These are phyloP conservation scores for Rhipidura dahli DNA, from an alignment of 2,113 vertebrate genomes.

Conservation along the genomic window DNA sequence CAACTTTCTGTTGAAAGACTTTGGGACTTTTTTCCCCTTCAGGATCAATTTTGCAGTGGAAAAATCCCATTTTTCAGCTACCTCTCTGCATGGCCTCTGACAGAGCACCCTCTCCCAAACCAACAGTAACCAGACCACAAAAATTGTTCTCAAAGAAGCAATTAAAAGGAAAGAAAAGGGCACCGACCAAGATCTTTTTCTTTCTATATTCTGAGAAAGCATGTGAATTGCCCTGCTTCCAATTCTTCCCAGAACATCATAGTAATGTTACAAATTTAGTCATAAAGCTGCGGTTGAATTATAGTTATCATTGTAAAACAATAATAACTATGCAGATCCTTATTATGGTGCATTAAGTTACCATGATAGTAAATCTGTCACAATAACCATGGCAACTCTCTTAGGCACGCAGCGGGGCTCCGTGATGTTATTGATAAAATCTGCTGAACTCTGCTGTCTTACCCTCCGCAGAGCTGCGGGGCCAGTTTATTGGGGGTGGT, in stretches of 20 bases:
- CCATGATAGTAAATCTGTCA: slow-evolving; percentile 71
- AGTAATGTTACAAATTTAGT: slow-evolving; percentile 52
- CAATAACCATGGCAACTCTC: slow-evolving; percentile 67
- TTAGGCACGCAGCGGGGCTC: slow-evolving; percentile 43
- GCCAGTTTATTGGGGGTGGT: slow-evolving; percentile 35
- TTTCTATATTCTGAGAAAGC: slow-evolving; percentile 41
- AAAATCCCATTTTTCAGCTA: slow-evolving; percentile 52
- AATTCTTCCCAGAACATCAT: slow-evolving; percentile 22
- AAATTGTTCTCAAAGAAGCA: slow-evolving; percentile 29
- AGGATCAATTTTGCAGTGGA: slow-evolving; percentile 33
- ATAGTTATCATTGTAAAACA: slow-evolving; percentile 66
- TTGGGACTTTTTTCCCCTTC: neutral
- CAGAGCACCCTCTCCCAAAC: slow-evolving; percentile 41
- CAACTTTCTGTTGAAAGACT: slow-evolving; percentile 22
- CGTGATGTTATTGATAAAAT: slow-evolving; percentile 68
- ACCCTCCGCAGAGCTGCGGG: slow-evolving; percentile 54
- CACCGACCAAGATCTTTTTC: neutral
- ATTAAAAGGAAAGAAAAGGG: slow-evolving; percentile 28
- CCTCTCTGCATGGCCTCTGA: neutral
- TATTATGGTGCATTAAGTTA: slow-evolving; percentile 58
- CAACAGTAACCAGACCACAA: slow-evolving; percentile 51
- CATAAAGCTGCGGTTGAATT: slow-evolving; percentile 52
- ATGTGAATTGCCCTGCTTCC: slow-evolving; percentile 27
- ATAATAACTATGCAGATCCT: slow-evolving; percentile 66
- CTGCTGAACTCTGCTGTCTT: slow-evolving; percentile 62